Evolutionary conservation across 2,113 vertebrate species (phyloP), one percentile per base, ranked within the genome.

Genomic region (Zootoca vivipara): DNA sequence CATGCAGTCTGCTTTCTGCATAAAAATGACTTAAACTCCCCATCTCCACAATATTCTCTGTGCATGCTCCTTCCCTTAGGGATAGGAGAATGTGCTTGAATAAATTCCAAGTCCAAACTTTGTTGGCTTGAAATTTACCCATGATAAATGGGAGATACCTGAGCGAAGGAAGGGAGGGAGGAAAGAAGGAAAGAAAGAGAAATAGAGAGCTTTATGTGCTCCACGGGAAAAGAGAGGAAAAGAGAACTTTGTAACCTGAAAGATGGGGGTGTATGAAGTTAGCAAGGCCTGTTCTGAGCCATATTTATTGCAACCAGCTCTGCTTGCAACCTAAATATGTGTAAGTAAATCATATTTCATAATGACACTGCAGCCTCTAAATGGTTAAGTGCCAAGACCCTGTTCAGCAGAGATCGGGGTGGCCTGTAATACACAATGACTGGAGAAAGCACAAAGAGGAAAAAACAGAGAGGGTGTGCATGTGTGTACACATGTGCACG

Each of bases 11-110:
- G 40, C 20, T 62, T 93, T 92, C 86, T 93, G 78, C 82, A 89
- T 85, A 85, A 78, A 72, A 92, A 93, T 28, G 65, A 78, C 42
- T 52, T 89, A 26, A 78, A 90, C 84, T 90, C 83, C 90, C 81
- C 67, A n/a, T 64, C 81, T 89, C 90, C 83, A 52, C 82, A 93
- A 83, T 92, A 75, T 67, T 74, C 84, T 91, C 73, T 91, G 67
- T 75, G 72, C 85, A 81, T 78, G 22, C 28, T 89, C 16, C 88
- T 92, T 87, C 35, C 33, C 52, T 65, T 30, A 82, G 64, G 81
- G 85, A 33, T 0, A 67, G 42, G 12, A 90, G 5, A 91, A 9
- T 64, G 30, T 73, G 26, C 81, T 78, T 56, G 72, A 92, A 58
- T 78, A 74, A 16, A 46, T 87, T 90, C 93, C 88, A 78, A 92